Evolutionary conservation across 2,888 invertebrate genomes (phyloP), one percentile per base, ranked within the genome.

Genomic region (Aquatica leii): DNA sequence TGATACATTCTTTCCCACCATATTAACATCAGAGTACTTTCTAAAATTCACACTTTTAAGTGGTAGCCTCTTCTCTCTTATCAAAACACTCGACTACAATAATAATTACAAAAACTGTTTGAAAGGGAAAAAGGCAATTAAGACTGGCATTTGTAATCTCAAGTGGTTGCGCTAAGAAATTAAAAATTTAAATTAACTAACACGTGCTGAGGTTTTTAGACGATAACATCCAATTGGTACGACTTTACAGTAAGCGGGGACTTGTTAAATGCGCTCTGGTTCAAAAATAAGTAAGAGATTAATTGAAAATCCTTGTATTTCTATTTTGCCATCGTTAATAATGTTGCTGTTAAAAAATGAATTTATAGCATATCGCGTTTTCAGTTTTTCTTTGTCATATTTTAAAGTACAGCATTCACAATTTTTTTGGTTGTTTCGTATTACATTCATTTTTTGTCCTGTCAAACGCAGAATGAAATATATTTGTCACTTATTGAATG

Each of bases 101-200:
- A n/a, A n/a, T n/a, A n/a, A n/a, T n/a, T n/a, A n/a, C n/a, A n/a
- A n/a, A n/a, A n/a, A n/a, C n/a, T n/a, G n/a, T n/a, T n/a, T n/a
- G 46, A 53, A 35, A 21, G 12, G 11, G 17, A 50, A 52, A 59
- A 46, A 46, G 34, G 34, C 34, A 34, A 53, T 46, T 59, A 59
- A 34, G 15, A 34, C 41, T 50, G 58, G 58, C 24, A 48, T 56
- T 48, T 56, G 31, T 46, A 37, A 46, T 48, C 24, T 48, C 35
- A 48, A 59, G 59, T 53, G 59, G 53, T 43, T 59, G 24, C 51
- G 43, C 58, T 58, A n/a, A 50, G 40, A 57, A 58, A 58, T n/a
- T 51, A 41, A 40, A 20, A 52, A 52, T 43, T 53, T 37, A 14
- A 37, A 53, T 20, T 43, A 37, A 48, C 53, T 15, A 46, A 31